These are phyloP conservation scores for Mythimna pallens DNA, from an alignment of 2,888 invertebrate species.

Conservation along the genomic window DNA sequence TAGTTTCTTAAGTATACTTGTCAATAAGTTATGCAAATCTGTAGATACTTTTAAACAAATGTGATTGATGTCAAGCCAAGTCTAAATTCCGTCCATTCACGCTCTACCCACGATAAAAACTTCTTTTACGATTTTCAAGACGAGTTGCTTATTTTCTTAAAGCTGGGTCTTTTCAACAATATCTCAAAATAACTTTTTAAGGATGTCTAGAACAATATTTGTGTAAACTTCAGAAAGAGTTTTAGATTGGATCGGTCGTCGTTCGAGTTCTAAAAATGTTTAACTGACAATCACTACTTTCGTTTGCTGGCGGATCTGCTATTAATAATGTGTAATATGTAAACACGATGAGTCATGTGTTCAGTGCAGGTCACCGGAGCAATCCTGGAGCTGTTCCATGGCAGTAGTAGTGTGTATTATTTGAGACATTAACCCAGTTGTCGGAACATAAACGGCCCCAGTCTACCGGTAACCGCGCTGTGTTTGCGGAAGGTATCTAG, in stretches of 20 bases:
- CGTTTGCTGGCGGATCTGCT: constrained; percentile 20
- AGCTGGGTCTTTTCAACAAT: constrained; percentile 31
- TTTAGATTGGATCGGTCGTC: constrained; percentile 42
- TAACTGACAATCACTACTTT: constrained; percentile 38
- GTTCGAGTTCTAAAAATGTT: constrained; percentile 48
- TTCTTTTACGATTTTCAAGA: constrained; percentile 37
- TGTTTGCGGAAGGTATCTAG: constrained; percentile 76
- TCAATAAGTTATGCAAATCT: background rate
- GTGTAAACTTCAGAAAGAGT: constrained; percentile 37
- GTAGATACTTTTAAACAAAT: background rate
- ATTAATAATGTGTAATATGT: constrained; percentile 63
- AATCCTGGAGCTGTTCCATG: constrained; percentile 71
- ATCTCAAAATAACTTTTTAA: constrained; percentile 50
- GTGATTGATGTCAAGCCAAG: background rate
- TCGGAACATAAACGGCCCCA: constrained; percentile 72
- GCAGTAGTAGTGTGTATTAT: constrained; percentile 74
- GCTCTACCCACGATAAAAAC: constrained; percentile 23
- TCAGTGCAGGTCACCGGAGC: constrained; percentile 79
- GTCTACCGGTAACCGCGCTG: constrained; percentile 71
- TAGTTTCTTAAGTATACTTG: background rate
- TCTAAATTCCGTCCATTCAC: constrained; percentile 16
- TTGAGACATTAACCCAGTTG: constrained; percentile 84
- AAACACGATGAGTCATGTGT: constrained; percentile 79
- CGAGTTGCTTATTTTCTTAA: constrained; percentile 43
- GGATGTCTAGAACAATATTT: constrained; percentile 48